A percentile compares a stretch with the other conserved stretches of the same genome.
phyloP scores from a whole-genome alignment of 2,888 invertebrate genomes.

The Limnephilus marmoratus region DNA sequence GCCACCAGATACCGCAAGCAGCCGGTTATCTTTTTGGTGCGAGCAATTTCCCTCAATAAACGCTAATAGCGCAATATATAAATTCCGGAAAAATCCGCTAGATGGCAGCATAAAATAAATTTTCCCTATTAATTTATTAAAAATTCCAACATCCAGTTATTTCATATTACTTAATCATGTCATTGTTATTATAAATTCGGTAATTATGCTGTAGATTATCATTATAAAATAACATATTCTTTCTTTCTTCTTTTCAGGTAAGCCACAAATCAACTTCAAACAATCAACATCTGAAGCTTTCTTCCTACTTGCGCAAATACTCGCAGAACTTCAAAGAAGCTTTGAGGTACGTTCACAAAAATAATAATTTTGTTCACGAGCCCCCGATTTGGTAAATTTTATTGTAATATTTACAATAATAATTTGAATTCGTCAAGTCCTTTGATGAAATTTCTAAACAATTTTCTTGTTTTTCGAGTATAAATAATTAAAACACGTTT shows the following conservation, averaged over 20 bases:
- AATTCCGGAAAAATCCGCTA: not conserved
- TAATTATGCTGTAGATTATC: not conserved
- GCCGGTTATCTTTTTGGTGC: not conserved
- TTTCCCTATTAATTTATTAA: not conserved
- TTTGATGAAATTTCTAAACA: not conserved
- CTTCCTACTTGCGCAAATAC: not conserved
- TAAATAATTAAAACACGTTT: not conserved
- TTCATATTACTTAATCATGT: not conserved
- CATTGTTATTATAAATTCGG: not conserved
- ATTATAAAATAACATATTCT: too few relatives aligned
- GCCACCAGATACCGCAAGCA: not conserved
- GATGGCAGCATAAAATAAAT: not conserved
- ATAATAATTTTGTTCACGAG: not conserved
- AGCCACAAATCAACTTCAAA: not conserved
- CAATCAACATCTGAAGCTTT: not conserved
- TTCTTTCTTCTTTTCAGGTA: not conserved
- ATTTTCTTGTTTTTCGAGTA: not conserved
- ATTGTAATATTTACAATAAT: not conserved
- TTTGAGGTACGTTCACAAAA: not conserved
- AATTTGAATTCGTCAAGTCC: not conserved
- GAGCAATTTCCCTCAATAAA: not conserved
- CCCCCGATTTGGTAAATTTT: not conserved
- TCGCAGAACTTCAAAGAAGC: not conserved
- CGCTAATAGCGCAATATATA: not conserved
- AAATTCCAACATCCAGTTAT: not conserved